Percentiles rank a stretch among this genome's conserved stretches.
These are phyloP conservation scores for Xylota segnis DNA, from an alignment of 2,888 invertebrate genomes.

Conservation along the genomic window DNA sequence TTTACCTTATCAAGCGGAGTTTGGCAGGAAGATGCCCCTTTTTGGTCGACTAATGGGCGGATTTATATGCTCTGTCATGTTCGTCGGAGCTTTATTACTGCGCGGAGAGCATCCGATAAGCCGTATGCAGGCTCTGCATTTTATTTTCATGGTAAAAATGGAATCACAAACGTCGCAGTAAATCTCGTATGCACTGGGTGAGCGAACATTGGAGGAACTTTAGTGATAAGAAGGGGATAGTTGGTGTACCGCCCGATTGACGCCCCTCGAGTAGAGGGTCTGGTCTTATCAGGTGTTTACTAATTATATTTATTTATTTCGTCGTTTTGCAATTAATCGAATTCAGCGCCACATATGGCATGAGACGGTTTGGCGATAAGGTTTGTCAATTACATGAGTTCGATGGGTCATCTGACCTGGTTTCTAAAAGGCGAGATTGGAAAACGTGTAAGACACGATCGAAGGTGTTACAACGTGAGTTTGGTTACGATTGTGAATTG, in stretches of 20 bases:
- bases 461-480: no score
- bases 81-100: background rate
- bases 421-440: no score
- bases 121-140: background rate
- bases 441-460: no score
- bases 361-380: conserved; percentile 4
- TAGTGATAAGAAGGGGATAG: conserved; percentile 5
- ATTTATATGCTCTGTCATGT: background rate
- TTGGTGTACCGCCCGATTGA: conserved; percentile 10
- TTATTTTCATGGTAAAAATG: conserved; percentile 9
- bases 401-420: no score
- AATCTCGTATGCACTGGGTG: background rate
- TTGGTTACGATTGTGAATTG: no score
- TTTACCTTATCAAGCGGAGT: conserved; percentile 8
- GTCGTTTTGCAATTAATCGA: background rate
- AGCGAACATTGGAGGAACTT: background rate
- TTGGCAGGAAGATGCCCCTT: background rate
- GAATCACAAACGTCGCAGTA: conserved; percentile 14
- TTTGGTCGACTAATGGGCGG: background rate
- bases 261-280: conserved; percentile 34
- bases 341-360: conserved; percentile 31
- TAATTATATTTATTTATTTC: conserved; percentile 6
- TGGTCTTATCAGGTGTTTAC: conserved; percentile 28
- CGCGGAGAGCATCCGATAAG: background rate
- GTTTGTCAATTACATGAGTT: no score